These are phyloP conservation scores for Philotrypesis tridentata DNA, from an alignment of 1,140 invertebrate genomes.

Conservation along the genomic window DNA sequence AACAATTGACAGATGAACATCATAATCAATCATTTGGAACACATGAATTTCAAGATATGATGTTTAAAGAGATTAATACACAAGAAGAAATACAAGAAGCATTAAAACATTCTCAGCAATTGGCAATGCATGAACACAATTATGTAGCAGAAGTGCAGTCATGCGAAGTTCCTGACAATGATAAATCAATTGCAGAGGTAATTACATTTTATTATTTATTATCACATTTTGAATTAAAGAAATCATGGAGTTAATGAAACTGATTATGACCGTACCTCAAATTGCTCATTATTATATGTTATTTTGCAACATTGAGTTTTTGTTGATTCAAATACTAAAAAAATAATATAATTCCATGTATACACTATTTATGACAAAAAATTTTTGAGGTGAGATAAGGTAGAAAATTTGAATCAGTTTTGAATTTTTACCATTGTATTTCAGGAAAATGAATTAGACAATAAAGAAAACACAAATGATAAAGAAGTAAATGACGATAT, in stretches of 20 bases:
- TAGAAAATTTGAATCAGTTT: too few species aligned
- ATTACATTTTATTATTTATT: not conserved
- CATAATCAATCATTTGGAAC: slow-evolving; percentile 31
- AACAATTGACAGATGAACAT: not conserved
- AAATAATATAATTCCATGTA: too few species aligned
- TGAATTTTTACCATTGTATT: not conserved
- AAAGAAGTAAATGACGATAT: slow-evolving; percentile 17
- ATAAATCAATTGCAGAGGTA: slow-evolving; percentile 21
- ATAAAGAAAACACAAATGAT: slow-evolving; percentile 24
- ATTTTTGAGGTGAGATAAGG: too few species aligned
- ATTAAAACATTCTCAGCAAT: slow-evolving; percentile 31
- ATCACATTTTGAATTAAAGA: not conserved
- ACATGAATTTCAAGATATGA: slow-evolving; percentile 36
- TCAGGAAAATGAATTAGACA: not conserved
- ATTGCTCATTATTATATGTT: not conserved
- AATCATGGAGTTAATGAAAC: too few species aligned
- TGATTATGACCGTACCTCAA: too few species aligned
- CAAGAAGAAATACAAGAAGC: slow-evolving; percentile 31
- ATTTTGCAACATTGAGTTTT: too few species aligned
- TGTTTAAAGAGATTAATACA: slow-evolving; percentile 40
- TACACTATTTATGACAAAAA: too few species aligned
- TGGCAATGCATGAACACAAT: slow-evolving; percentile 45
- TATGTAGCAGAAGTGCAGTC: slow-evolving; percentile 36
- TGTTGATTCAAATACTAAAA: too few species aligned
- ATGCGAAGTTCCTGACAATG: not conserved